Base-by-base conservation (phyloP, 1,140 invertebrate genomes). In the Sweltsa coloradensis region DNA sequence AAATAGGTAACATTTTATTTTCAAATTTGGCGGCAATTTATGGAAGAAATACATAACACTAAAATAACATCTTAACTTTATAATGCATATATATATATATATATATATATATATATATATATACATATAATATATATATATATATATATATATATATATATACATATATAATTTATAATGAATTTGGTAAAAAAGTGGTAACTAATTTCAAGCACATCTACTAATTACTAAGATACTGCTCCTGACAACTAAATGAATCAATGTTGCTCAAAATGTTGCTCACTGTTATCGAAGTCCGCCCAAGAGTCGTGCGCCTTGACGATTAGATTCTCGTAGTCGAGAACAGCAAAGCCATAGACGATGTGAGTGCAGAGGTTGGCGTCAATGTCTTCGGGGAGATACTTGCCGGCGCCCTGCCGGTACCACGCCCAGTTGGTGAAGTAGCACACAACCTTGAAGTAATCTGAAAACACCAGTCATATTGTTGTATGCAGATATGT, bases 381-480 rank as follows among this genome's bases (percentile, higher is more conserved):
- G 59, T 94, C 84, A 18, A 94, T 91, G 53, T 90, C 75, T 58
- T 88, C 85, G 1, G 89, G 89, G 1, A 76, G 64, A 53, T 85
- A 92, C 55, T 85, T 85, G 34, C 85, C 89, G 13, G 73, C 55
- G 0, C 85, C 86, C 51, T 76, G 77, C n/a, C 87, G 70, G 54
- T 90, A 90, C 85, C 89, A 92, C 1, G 89, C 86, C 90, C 90
- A 94, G 57, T 93, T 94, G 0, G 89, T 92, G 58, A 91, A 93
- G 60, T 94, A 94, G 55, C 89, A 94, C 1, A 93, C 84, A 0
- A 94, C 68, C 64, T 88, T 78, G 52, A 74, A 81, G 37, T 73
- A 64, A 24, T 39, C 51, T 47, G 19, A n/a, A 41, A 40, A 25
- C n/a, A n/a, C n/a, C n/a, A 42, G 29, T 16, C 40, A 25, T 26